phyloP scores from a whole-genome alignment of 2,113 vertebrate genomes.

The Macrotis lagotis region DNA sequence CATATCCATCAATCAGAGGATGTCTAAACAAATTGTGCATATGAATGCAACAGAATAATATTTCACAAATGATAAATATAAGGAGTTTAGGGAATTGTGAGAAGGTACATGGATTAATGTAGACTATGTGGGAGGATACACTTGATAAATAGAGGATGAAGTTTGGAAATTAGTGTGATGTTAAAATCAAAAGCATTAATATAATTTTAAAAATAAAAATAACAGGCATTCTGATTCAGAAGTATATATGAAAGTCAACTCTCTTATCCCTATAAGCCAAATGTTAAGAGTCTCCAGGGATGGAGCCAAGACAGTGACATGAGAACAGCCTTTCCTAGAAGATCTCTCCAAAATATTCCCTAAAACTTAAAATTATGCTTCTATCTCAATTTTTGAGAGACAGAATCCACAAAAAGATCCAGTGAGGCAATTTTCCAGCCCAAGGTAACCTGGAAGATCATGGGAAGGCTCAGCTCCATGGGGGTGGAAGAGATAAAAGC shows the following conservation, averaged over 20 bases:
- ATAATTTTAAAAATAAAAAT: neutral
- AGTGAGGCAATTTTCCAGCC: too few relatives aligned
- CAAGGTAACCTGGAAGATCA: too few relatives aligned
- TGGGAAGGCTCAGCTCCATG: too few relatives aligned
- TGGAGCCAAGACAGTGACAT: too few relatives aligned
- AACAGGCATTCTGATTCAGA: neutral
- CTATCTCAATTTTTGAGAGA: too few relatives aligned
- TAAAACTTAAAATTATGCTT: too few relatives aligned
- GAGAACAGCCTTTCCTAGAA: too few relatives aligned
- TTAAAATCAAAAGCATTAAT: neutral
- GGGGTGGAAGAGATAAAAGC: too few relatives aligned
- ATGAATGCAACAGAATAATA: neutral
- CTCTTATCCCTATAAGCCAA: neutral
- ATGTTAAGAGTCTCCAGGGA: too few relatives aligned
- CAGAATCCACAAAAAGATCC: too few relatives aligned
- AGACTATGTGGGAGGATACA: neutral
- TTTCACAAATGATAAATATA: neutral
- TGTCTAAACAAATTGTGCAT: neutral
- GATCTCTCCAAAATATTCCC: too few relatives aligned
- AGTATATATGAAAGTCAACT: neutral
- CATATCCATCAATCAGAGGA: neutral
- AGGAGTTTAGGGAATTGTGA: neutral
- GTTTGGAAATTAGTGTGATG: neutral
- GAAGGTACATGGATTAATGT: neutral
- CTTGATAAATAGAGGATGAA: neutral